Conservation (phyloP, 2,888 invertebrate species). For the Hirtodrosophila trivittata region DNA sequence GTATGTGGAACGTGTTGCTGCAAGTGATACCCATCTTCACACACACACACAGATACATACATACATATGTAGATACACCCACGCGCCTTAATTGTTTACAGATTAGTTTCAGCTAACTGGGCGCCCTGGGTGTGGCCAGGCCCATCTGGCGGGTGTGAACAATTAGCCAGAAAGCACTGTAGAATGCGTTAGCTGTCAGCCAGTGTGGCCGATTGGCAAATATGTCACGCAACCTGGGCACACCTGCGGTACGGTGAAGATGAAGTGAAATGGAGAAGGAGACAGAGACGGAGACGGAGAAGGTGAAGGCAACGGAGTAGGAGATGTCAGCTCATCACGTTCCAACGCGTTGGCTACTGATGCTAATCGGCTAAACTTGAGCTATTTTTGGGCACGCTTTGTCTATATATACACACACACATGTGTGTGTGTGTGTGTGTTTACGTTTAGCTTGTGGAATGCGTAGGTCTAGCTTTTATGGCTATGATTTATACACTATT, state of each 20-base stretch:
- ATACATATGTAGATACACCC: background rate
- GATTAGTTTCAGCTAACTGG: constrained; percentile 63
- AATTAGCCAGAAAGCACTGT: constrained; percentile 55
- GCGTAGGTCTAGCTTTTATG: constrained; percentile 43
- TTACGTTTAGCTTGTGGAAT: constrained; percentile 44
- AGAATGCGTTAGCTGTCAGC: constrained; percentile 32
- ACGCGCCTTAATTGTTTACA: constrained; percentile 66
- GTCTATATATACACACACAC: constrained; percentile 8
- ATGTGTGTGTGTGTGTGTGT: constrained; percentile 7
- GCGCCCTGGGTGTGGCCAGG: constrained; percentile 61
- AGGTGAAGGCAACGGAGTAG: background rate
- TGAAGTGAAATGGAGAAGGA: no score
- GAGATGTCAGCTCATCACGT: constrained; percentile 58
- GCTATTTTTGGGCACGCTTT: constrained; percentile 75
- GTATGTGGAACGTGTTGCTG: constrained; percentile 21
- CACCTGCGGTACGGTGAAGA: constrained; percentile 19
- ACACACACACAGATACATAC: no score
- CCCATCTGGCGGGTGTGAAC: constrained; percentile 63
- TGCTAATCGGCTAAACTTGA: constrained; percentile 61
- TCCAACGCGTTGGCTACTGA: constrained; percentile 32
- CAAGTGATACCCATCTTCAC: constrained; percentile 15
- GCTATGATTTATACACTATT: constrained; percentile 41
- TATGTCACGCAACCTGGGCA: constrained; percentile 69
- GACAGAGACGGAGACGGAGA: no score
- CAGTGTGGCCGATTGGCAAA: constrained; percentile 59